Conservation (phyloP, 1,140 invertebrate species). For the Microplitis mediator region DNA sequence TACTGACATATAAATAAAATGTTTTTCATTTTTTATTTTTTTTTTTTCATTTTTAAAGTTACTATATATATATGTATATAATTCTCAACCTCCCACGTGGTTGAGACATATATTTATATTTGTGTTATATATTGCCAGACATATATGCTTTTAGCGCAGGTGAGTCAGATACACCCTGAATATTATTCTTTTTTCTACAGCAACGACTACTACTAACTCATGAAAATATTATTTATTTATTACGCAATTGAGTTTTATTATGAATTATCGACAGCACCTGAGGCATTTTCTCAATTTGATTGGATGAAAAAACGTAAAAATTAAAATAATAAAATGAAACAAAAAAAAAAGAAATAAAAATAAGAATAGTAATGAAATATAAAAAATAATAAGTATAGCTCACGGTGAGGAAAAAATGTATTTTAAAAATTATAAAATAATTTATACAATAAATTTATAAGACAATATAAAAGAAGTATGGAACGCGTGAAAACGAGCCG, state of each 20-base stretch:
- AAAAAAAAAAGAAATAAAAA: too few species aligned
- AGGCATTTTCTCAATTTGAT: background rate
- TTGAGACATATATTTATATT: conserved; percentile 18
- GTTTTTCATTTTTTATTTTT: too few species aligned
- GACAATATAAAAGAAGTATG: background rate
- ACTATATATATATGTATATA: too few species aligned
- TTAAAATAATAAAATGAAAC: too few species aligned
- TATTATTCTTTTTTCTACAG: background rate
- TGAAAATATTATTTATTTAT: conserved; percentile 22
- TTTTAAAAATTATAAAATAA: background rate
- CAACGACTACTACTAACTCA: background rate
- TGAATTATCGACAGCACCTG: conserved; percentile 11
- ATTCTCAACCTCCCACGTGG: background rate
- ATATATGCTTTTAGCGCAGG: conserved; percentile 17
- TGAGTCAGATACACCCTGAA: conserved; percentile 27
- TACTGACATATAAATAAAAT: too few species aligned
- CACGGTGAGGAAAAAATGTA: too few species aligned
- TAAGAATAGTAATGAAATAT: too few species aligned
- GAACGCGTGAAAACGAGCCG: background rate
- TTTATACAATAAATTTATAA: background rate
- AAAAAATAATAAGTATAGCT: too few species aligned
- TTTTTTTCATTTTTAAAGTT: too few species aligned
- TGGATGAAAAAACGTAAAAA: background rate
- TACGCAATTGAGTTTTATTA: conserved; percentile 16
- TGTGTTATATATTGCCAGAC: conserved; percentile 10